phyloP scores from a whole-genome alignment of 2,888 invertebrate species.

The Bugula neritina region DNA sequence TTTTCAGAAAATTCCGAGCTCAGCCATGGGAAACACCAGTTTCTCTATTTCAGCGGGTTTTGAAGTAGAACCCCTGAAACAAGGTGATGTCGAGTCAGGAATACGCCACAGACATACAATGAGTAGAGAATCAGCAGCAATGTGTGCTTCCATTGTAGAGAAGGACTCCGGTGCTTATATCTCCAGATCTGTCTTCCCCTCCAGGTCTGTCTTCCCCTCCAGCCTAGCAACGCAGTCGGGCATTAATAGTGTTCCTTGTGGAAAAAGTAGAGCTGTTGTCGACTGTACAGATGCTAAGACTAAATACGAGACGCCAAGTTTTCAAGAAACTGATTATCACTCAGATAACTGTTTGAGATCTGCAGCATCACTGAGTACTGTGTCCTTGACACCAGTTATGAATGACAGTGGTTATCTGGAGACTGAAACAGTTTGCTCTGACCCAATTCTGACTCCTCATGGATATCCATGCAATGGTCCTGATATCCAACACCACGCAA shows the following conservation, averaged over 20 bases:
- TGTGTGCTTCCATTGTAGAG: constrained; percentile 18
- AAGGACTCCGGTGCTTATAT: constrained; percentile 16
- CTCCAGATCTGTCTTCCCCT: neutral
- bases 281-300: too few relatives aligned
- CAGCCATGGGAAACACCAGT: constrained; percentile 9
- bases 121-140: neutral
- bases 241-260: too few relatives aligned
- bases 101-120: neutral
- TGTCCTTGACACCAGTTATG: constrained; percentile 5
- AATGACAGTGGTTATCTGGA: constrained; percentile 24
- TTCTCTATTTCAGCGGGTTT: neutral
- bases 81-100: neutral
- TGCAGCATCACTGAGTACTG: too few relatives aligned
- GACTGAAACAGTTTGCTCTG: neutral
- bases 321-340: too few relatives aligned
- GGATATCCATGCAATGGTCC: neutral
- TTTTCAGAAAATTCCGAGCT: too few relatives aligned
- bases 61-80: neutral
- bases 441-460: neutral
- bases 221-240: too few relatives aligned
- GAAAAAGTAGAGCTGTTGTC: too few relatives aligned
- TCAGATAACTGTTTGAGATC: too few relatives aligned
- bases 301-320: too few relatives aligned
- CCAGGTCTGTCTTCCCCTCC: too few relatives aligned
- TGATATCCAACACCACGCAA: neutral